Base-by-base conservation (phyloP, 2,797 vertebrate genomes). In the Threskiornis aethiopicus region DNA sequence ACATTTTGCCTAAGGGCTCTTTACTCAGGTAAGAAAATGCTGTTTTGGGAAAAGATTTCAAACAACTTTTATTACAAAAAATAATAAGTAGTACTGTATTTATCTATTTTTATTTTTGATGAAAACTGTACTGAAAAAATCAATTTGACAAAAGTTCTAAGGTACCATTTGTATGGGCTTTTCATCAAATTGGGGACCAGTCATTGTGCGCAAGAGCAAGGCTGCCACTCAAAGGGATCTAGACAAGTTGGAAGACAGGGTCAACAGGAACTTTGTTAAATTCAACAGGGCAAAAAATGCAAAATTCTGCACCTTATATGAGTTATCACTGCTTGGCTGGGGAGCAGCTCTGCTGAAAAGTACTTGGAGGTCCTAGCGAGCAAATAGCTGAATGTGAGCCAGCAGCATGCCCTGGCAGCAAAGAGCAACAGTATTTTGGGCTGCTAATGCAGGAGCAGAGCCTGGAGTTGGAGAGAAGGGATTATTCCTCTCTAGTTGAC, bases 81-180 rank as follows among this genome's bases (percentile, higher is more conserved):
- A 47, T 21, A 41, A 16, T 49, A 73, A 55, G 11, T 24, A 47
- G 61, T 52, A 7, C 0, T 39, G 6, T 25, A 16, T 35, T 77
- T 16, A 26, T 19, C 2, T 75, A 7, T 31, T 65, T 72, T 58
- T 41, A 26, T 28, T 77, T 83, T 65, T 72, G 2, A 69, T 51
- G 13, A 51, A 85, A 86, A 46, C 13, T 37, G 10, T 16, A 25
- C 14, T 20, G 18, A 51, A 71, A 67, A 47, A 33, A 11, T 5
- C 29, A 22, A 7, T 17, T 70, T 51, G 5, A 39, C 8, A 31
- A 31, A 31, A 0, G 0, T 13, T 80, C 8, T 75, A 16, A 75
- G 15, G 25, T 33, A 55, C 6, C 19, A 11, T 67, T 78, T 58
- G 2, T n/a, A 31, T 8, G 8, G 73, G 25, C 0, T 65, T 78